Conservation (phyloP, 37 sponge, comb jelly and placozoan genomes). For the Diacarnus erythraeanus region DNA sequence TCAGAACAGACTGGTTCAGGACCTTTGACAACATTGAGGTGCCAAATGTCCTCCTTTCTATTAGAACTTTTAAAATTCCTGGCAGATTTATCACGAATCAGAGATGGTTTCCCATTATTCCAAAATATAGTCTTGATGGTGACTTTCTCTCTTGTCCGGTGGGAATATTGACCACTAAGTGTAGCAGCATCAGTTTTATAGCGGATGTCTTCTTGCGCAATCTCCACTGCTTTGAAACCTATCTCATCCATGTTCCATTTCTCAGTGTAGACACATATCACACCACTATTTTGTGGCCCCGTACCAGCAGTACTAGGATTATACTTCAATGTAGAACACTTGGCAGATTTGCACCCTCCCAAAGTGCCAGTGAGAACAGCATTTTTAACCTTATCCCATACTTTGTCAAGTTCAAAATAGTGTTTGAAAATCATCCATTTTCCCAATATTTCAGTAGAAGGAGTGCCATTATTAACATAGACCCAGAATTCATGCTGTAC, state of each 20-base stretch:
- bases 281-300: background rate
- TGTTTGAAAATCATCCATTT: slow-evolving; percentile 57
- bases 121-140: slow-evolving; percentile 53
- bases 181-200: slow-evolving; percentile 74
- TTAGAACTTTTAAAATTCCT: background rate
- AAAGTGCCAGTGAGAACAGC: slow-evolving; percentile 21
- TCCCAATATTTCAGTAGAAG: background rate
- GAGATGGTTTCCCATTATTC: slow-evolving; percentile 68
- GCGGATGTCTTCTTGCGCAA: slow-evolving; percentile 48
- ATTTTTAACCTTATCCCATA: slow-evolving; percentile 17
- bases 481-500: background rate
- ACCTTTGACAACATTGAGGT: background rate
- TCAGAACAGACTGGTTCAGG: background rate
- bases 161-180: slow-evolving; percentile 5
- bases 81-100: background rate
- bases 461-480: background rate
- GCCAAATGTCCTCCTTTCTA: slow-evolving; percentile 3
- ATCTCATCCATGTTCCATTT: slow-evolving; percentile 49
- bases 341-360: slow-evolving; percentile 9
- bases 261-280: slow-evolving; percentile 48
- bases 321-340: slow-evolving; percentile 31
- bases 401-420: slow-evolving; percentile 7
- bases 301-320: slow-evolving; percentile 14
- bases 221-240: slow-evolving; percentile 47
- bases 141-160: slow-evolving; percentile 7